These are phyloP conservation scores for Eristalis arbustorum DNA, from an alignment of 2,888 invertebrate species.

Conservation along the genomic window DNA sequence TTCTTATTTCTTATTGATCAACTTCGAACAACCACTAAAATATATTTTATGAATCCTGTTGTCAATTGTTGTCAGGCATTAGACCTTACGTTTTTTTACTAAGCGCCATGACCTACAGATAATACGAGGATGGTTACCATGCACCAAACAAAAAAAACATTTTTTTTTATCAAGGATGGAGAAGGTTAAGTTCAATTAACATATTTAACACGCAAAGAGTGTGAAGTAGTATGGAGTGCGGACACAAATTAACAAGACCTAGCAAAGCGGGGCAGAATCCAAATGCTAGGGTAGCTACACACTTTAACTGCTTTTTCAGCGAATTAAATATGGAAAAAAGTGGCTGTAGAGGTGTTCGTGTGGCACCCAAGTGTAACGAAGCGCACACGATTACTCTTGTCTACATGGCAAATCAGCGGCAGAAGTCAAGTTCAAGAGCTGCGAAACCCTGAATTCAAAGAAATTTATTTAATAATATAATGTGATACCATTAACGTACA, in stretches of 20 bases:
- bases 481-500: constrained; percentile 22
- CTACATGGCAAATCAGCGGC: not conserved
- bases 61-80: no score
- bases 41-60: not conserved
- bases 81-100: not conserved
- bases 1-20: not conserved
- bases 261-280: not conserved
- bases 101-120: not conserved
- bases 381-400: not conserved
- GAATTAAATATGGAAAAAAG: not conserved
- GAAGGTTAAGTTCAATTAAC: constrained; percentile 13
- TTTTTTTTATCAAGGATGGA: not conserved
- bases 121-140: not conserved
- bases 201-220: constrained; percentile 7
- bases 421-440: constrained; percentile 28
- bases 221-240: not conserved
- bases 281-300: not conserved
- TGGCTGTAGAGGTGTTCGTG: not conserved
- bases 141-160: not conserved
- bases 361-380: constrained; percentile 8
- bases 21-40: not conserved
- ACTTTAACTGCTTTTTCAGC: not conserved
- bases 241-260: constrained; percentile 1
- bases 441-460: constrained; percentile 1
- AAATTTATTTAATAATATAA: constrained; percentile 22